Percentiles rank a stretch among this genome's conserved stretches.
Evolutionary conservation across 2,113 vertebrate species (phyloP).

Genomic region (Arizona elegans): DNA sequence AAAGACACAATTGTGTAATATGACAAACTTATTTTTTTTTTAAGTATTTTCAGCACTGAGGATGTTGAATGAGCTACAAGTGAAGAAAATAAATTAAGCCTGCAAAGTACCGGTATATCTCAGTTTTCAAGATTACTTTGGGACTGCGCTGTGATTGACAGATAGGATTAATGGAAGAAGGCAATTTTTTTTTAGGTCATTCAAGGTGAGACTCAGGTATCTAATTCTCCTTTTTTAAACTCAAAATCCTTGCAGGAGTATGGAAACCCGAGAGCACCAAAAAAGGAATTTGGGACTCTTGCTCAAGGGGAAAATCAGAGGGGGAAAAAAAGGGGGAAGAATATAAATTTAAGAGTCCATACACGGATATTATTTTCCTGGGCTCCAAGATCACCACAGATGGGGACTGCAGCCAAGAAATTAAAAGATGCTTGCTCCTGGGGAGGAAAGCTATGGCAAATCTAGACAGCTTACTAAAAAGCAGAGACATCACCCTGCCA

Average conservation of each 20-base stretch:
- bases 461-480: too few species aligned
- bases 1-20: not conserved
- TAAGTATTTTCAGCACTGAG: not conserved
- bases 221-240: not conserved
- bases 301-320: not conserved
- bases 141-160: not conserved
- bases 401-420: too few species aligned
- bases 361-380: too few species aligned
- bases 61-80: not conserved
- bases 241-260: not conserved
- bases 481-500: too few species aligned
- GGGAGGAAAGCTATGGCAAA: too few species aligned
- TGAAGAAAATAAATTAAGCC: not conserved
- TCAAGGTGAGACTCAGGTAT: not conserved
- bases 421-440: too few species aligned
- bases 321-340: not conserved
- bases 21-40: conserved; percentile 19
- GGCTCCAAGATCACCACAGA: too few species aligned
- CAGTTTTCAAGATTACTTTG: not conserved
- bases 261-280: not conserved
- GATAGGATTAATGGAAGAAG: not conserved
- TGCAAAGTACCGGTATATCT: not conserved
- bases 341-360: not conserved
- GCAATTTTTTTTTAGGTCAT: not conserved
- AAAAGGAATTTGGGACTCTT: not conserved